Evolutionary conservation across 2,888 invertebrate genomes (phyloP).

Genomic region (Xestia c-nigrum): DNA sequence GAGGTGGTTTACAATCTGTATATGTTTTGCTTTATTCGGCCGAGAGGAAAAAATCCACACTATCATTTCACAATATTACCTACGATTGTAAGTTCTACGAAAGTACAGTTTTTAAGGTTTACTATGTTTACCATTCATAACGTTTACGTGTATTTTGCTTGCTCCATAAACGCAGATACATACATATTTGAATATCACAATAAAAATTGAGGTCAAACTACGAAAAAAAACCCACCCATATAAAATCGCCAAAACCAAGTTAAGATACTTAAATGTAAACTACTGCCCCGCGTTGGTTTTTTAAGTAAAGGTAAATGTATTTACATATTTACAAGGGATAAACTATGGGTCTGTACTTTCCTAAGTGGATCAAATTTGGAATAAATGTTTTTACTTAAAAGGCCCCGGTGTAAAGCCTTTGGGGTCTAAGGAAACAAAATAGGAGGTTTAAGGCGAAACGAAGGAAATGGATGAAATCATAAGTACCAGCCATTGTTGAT

Average conservation of each 20-base stretch:
- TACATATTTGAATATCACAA: not conserved
- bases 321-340: slow-evolving; percentile 68
- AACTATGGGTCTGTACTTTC: slow-evolving; percentile 64
- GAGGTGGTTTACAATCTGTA: no score
- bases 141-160: not conserved
- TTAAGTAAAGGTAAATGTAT: slow-evolving; percentile 58
- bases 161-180: not conserved
- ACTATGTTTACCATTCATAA: not conserved
- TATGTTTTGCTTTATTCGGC: not conserved
- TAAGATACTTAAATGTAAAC: slow-evolving; percentile 50
- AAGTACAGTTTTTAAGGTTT: not conserved
- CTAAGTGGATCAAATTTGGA: slow-evolving; percentile 69
- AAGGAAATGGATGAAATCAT: slow-evolving; percentile 29
- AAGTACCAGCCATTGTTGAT: slow-evolving; percentile 15
- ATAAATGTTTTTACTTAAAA: slow-evolving; percentile 64
- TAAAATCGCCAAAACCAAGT: slow-evolving; percentile 19
- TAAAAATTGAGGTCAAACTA: slow-evolving; percentile 1
- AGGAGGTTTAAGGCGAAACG: slow-evolving; percentile 51
- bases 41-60: not conserved
- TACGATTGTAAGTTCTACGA: not conserved
- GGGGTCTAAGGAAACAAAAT: slow-evolving; percentile 55
- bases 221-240: slow-evolving; percentile 14
- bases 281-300: slow-evolving; percentile 41
- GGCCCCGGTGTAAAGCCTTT: slow-evolving; percentile 57
- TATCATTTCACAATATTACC: not conserved